Conservation (phyloP, 2,888 invertebrate genomes). For the Campoplex capitator region DNA sequence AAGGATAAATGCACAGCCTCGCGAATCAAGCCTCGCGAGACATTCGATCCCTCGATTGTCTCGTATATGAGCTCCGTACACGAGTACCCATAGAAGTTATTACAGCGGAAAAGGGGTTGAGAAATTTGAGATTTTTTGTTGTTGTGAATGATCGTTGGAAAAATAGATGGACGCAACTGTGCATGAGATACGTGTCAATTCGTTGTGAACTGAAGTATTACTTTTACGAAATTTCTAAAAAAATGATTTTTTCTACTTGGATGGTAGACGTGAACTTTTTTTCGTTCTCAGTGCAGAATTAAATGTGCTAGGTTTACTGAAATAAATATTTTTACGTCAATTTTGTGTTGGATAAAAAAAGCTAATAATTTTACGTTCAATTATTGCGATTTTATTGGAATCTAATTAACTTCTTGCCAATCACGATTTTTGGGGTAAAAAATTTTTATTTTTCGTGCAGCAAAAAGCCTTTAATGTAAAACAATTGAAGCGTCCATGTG, state of each 20-base stretch:
- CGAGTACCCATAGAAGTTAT: constrained; percentile 2
- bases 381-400: not conserved
- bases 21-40: constrained; percentile 33
- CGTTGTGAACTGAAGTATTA: too few species aligned
- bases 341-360: not conserved
- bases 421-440: not conserved
- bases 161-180: not conserved
- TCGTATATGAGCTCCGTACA: not conserved
- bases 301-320: not conserved
- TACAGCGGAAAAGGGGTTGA: constrained; percentile 1
- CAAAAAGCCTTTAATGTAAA: constrained; percentile 8
- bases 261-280: not conserved
- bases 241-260: not conserved
- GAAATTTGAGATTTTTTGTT: constrained; percentile 3
- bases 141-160: not conserved
- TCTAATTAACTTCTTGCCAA: not conserved
- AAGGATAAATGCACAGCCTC: constrained; percentile 50
- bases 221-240: not conserved
- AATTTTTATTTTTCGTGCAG: not conserved
- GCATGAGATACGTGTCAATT: not conserved
- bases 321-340: not conserved
- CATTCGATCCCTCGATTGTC: constrained; percentile 58
- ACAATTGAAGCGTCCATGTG: not conserved
- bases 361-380: not conserved
- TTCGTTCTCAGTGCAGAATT: not conserved